Evolutionary conservation across 2,113 vertebrate species (phyloP), one percentile per base, ranked within the genome.

Genomic region (Elanus axillaris): DNA sequence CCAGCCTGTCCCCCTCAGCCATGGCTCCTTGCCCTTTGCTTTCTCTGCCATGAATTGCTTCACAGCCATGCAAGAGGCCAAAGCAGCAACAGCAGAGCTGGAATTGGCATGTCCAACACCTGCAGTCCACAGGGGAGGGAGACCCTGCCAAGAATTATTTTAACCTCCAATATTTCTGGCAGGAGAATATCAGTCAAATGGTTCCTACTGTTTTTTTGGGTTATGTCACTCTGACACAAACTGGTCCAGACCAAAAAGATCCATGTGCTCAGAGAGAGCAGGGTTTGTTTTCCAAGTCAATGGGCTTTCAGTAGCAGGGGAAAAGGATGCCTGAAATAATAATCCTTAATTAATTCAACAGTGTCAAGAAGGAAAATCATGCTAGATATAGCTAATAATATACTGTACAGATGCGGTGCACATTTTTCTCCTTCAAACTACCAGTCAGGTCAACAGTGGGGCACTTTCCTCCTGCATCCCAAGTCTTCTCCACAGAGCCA

Each of bases 161-260:
- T 97, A 97, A 97, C 94, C 94, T 95, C 94, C 93, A 38, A 12
- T 89, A 91, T 88, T 91, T 93, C 87, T 97, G 93, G 95, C 94
- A 95, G 66, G 38, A 64, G 40, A 93, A 10, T 63, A 75, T 85
- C 69, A 68, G 73, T 81, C 86, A 62, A 53, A 38, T 18, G 22
- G 58, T 67, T 89, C 88, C 88, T 87, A 45, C 91, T 72, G 83
- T 0, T 63, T 79, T 96, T 93, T 89, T 62, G 86, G 77, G 66
- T 96, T 94, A 53, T 72, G 69, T 97, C 83, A 72, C 73, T 84
- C 74, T 45, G 76, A 94, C 80, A 91, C 23, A 7, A 87, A 73
- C 29, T 79, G 95, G 77, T 94, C 88, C 91, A 94, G 69, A 93
- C 64, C 68, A 87, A 56, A 84, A 91, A 5, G 13, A 58, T 94